Conservation (phyloP, 2,797 vertebrate species). For the Mus spretus region DNA sequence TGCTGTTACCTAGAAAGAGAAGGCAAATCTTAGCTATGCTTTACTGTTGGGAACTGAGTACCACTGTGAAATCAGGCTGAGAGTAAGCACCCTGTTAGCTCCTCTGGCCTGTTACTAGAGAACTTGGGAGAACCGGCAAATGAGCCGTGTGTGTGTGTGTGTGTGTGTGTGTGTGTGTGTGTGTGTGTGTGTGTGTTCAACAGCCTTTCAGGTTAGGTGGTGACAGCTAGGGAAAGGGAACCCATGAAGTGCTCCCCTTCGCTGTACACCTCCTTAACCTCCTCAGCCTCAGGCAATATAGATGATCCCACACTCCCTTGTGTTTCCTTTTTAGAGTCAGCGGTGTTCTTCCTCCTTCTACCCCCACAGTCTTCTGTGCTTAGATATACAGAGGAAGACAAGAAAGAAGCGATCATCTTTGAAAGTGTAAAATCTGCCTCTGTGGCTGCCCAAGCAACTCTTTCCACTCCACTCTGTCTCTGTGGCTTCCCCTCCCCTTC, state of each 20-base stretch:
- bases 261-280: background rate
- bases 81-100: background rate
- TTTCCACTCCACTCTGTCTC: background rate
- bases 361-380: background rate
- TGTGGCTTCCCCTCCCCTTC: constrained; percentile 52
- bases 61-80: background rate
- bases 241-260: constrained; percentile 5
- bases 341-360: constrained; percentile 14
- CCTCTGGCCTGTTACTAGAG: background rate
- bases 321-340: background rate
- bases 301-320: background rate
- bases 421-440: constrained; percentile 31
- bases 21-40: constrained; percentile 55
- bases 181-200: background rate
- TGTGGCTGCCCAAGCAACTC: constrained; percentile 27
- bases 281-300: background rate
- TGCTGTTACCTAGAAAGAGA: constrained; percentile 92
- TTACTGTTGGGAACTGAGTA: constrained; percentile 63
- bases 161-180: background rate
- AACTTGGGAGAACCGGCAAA: constrained; percentile 1
- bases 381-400: background rate
- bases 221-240: constrained; percentile 10
- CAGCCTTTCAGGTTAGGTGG: background rate
- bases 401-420: constrained; percentile 49
- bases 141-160: background rate